phyloP scores from a whole-genome alignment of 1,140 invertebrate genomes.

The Brachionus calyciflorus region DNA sequence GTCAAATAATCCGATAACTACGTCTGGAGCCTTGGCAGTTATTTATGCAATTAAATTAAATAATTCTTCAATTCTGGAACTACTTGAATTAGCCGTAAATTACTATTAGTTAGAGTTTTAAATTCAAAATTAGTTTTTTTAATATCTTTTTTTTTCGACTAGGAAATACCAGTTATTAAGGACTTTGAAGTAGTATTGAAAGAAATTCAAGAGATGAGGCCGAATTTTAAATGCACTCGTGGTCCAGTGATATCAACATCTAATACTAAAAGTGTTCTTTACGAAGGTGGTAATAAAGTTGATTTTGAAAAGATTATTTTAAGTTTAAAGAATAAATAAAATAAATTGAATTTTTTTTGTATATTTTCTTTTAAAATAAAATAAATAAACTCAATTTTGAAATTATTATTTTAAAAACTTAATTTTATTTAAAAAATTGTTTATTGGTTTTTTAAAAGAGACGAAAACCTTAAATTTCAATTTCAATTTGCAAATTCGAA shows the following conservation, averaged over 20 bases:
- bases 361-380: too few relatives aligned
- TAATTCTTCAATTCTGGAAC: slow-evolving; percentile 53
- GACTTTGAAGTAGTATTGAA: slow-evolving; percentile 40
- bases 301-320: slow-evolving; percentile 42
- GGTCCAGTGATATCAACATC: slow-evolving; percentile 46
- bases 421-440: too few relatives aligned
- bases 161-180: slow-evolving; percentile 46
- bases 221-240: slow-evolving; percentile 13
- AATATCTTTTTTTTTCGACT: too few relatives aligned
- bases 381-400: too few relatives aligned
- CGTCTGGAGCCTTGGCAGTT: slow-evolving; percentile 56
- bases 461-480: too few relatives aligned
- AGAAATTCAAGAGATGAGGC: slow-evolving; percentile 30
- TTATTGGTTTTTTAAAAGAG: too few relatives aligned
- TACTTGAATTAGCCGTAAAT: slow-evolving; percentile 57
- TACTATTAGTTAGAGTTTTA: too few relatives aligned
- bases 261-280: slow-evolving; percentile 45
- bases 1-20: slow-evolving; percentile 59
- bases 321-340: slow-evolving; percentile 32
- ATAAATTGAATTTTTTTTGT: too few relatives aligned
- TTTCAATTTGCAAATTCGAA: too few relatives aligned
- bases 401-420: too few relatives aligned
- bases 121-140: too few relatives aligned
- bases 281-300: slow-evolving; percentile 43
- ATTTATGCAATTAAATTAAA: slow-evolving; percentile 54